These are phyloP conservation scores for Xenops minutus DNA, from an alignment of 2,797 vertebrate species.

Conservation along the genomic window DNA sequence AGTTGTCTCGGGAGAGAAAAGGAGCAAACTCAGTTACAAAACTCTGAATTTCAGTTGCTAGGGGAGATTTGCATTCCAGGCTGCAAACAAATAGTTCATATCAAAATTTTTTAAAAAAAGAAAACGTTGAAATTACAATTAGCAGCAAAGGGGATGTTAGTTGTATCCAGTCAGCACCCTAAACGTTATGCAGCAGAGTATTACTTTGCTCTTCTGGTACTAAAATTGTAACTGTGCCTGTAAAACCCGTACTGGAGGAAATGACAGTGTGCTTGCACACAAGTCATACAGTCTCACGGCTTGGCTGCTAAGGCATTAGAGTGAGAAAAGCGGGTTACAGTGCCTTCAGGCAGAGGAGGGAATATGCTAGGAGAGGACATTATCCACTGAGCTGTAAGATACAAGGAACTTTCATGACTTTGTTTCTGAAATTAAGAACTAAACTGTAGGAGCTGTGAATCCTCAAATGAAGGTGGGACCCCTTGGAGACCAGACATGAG, in stretches of 20 bases:
- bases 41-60: background rate
- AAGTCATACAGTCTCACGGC: background rate
- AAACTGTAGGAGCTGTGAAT: background rate
- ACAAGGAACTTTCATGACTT: background rate
- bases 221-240: background rate
- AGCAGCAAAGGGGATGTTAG: background rate
- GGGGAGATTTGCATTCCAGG: background rate
- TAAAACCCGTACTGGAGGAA: background rate
- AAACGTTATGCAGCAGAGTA: background rate
- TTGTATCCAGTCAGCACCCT: background rate
- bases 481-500: background rate
- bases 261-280: background rate
- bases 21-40: background rate
- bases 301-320: accelerated
- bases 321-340: background rate
- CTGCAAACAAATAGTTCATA: background rate
- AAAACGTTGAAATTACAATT: background rate
- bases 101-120: background rate
- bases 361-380: background rate
- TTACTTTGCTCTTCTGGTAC: background rate
- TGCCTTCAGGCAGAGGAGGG: background rate
- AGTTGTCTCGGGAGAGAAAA: background rate
- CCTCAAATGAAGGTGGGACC: background rate
- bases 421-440: background rate
- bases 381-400: background rate